phyloP scores from a whole-genome alignment of 2,888 invertebrate species.

The Priapulus caudatus region DNA sequence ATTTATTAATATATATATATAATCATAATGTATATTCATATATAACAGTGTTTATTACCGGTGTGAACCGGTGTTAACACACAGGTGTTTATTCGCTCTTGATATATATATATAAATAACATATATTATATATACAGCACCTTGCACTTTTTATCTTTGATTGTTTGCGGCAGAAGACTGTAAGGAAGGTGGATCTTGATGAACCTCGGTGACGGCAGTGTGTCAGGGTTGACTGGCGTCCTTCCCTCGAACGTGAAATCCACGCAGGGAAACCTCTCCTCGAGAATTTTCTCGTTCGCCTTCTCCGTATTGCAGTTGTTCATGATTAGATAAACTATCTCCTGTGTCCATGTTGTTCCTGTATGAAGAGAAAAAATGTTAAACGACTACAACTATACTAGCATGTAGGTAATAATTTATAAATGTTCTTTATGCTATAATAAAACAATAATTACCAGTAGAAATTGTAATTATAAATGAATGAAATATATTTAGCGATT shows the following conservation, averaged over 20 bases:
- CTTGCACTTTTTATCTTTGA: constrained; percentile 3
- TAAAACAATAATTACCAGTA: too few relatives aligned
- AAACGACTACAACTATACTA: too few relatives aligned
- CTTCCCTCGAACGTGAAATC: neutral
- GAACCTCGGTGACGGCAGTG: neutral
- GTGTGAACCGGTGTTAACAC: too few relatives aligned
- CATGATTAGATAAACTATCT: constrained; percentile 1
- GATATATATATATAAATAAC: too few relatives aligned
- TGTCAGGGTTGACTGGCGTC: neutral
- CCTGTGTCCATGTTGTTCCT: neutral
- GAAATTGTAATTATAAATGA: too few relatives aligned
- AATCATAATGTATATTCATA: too few relatives aligned
- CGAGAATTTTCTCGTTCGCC: neutral
- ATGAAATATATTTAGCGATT: too few relatives aligned
- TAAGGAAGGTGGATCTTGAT: neutral
- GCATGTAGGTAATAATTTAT: too few relatives aligned
- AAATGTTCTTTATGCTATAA: too few relatives aligned
- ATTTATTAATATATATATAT: too few relatives aligned
- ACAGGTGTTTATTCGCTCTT: too few relatives aligned
- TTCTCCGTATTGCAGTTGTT: constrained; percentile 3
- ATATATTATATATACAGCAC: neutral
- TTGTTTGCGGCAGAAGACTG: neutral
- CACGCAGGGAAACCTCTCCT: constrained; percentile 3
- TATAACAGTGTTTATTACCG: too few relatives aligned
- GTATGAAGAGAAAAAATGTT: neutral